Conservation (phyloP, 1,140 invertebrate species). For the Aporrectodea caliginosa region DNA sequence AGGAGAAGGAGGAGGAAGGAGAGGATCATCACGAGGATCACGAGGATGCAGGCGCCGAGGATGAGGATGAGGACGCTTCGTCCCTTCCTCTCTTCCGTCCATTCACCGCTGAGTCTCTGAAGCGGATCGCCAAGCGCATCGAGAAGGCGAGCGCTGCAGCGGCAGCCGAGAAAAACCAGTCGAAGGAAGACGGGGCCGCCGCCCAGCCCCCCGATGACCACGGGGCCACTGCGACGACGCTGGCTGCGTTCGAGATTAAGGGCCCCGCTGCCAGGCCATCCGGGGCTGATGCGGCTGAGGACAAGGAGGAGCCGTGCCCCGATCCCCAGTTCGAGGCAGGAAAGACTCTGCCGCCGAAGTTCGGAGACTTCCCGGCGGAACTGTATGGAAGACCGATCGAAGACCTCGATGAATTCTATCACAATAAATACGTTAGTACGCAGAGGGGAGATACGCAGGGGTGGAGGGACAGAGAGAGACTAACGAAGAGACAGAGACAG, state of each 20-base stretch:
- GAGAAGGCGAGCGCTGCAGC: conserved; percentile 64
- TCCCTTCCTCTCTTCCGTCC: conserved; percentile 71
- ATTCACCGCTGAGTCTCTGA: conserved; percentile 90
- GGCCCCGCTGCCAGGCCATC: background rate
- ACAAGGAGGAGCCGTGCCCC: conserved; percentile 43
- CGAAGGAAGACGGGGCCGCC: too few species aligned
- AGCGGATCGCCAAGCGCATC: conserved; percentile 83
- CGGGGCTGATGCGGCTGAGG: conserved; percentile 24
- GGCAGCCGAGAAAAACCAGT: background rate
- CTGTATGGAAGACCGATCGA: conserved; percentile 48
- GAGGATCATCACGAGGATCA: conserved; percentile 35
- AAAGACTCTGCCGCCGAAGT: conserved; percentile 46
- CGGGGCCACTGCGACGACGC: background rate
- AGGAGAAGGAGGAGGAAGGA: conserved; percentile 39
- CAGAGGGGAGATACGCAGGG: too few species aligned
- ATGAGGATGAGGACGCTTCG: conserved; percentile 37
- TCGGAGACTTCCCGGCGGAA: conserved; percentile 45
- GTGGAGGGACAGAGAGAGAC: too few species aligned
- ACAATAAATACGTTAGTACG: conserved; percentile 47
- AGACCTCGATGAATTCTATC: conserved; percentile 54
- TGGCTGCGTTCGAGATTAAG: background rate
- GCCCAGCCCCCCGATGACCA: too few species aligned
- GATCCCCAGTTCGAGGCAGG: conserved; percentile 50
- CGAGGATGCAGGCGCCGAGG: conserved; percentile 40
- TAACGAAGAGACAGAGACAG: too few species aligned